Conservation (phyloP, 2,113 vertebrate species). For the Rhadina sibilatrix region DNA sequence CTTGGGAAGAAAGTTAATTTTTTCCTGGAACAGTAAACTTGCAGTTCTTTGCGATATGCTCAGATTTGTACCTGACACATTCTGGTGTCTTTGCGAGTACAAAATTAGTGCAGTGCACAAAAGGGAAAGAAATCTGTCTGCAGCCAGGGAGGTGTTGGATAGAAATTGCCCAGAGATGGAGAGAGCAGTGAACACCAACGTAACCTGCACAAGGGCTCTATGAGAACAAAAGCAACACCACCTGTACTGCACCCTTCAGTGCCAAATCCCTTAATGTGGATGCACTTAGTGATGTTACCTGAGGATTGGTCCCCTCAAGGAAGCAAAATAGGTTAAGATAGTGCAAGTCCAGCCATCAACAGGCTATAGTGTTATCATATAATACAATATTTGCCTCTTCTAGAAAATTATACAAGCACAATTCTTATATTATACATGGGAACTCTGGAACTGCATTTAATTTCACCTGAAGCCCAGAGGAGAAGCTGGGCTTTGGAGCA, state of each 20-base stretch:
- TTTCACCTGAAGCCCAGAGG: background rate
- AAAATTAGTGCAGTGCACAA: background rate
- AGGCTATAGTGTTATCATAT: background rate
- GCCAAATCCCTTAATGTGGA: background rate
- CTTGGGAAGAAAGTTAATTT: background rate
- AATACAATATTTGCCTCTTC: background rate
- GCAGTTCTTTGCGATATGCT: background rate
- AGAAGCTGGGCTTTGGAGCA: background rate
- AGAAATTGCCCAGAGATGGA: background rate
- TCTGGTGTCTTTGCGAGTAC: background rate
- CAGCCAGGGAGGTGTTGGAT: background rate
- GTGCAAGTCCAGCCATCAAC: background rate
- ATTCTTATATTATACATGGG: background rate
- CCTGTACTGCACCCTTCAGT: background rate
- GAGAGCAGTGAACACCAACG: fast-evolving
- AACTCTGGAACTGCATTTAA: background rate
- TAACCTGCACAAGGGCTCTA: background rate
- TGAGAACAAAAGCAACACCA: fast-evolving
- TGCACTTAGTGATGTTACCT: background rate
- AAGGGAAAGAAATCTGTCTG: background rate
- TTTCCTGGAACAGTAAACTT: background rate
- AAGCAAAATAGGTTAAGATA: background rate
- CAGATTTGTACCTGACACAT: background rate
- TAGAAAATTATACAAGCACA: background rate
- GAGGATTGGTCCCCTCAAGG: background rate